phyloP scores from a whole-genome alignment of 1,140 invertebrate genomes.

The Eufriesea mexicana region DNA sequence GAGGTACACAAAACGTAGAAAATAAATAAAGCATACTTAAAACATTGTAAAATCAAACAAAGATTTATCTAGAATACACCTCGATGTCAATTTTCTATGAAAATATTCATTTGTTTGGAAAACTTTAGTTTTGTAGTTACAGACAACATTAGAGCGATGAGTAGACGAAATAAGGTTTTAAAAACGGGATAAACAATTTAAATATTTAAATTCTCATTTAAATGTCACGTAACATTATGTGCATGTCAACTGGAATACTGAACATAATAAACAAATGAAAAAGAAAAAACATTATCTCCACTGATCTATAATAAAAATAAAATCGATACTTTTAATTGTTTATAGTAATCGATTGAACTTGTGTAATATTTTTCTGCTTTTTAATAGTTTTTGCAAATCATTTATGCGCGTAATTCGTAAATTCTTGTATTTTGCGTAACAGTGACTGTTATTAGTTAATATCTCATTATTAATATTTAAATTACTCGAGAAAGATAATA shows the following conservation, averaged over 20 bases:
- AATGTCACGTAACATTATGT: not conserved
- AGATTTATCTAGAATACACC: not conserved
- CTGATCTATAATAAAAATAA: no score
- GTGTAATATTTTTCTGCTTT: not conserved
- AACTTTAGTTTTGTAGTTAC: not conserved
- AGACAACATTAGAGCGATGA: no score
- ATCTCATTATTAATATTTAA: no score
- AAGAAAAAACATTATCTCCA: not conserved
- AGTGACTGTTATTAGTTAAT: no score
- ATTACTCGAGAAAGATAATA: no score
- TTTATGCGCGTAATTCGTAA: no score
- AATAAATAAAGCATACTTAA: no score
- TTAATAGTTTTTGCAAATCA: no score
- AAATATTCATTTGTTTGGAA: not conserved
- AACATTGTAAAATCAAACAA: not conserved
- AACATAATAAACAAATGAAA: not conserved
- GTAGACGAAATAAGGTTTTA: not conserved
- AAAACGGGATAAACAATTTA: not conserved
- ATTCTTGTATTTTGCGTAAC: no score
- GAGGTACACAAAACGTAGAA: no score
- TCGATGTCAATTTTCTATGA: not conserved
- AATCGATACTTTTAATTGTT: not conserved
- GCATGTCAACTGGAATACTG: not conserved
- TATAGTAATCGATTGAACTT: not conserved
- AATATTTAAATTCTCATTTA: not conserved